phyloP scores from a whole-genome alignment of 1,140 invertebrate species.

The Mya arenaria region DNA sequence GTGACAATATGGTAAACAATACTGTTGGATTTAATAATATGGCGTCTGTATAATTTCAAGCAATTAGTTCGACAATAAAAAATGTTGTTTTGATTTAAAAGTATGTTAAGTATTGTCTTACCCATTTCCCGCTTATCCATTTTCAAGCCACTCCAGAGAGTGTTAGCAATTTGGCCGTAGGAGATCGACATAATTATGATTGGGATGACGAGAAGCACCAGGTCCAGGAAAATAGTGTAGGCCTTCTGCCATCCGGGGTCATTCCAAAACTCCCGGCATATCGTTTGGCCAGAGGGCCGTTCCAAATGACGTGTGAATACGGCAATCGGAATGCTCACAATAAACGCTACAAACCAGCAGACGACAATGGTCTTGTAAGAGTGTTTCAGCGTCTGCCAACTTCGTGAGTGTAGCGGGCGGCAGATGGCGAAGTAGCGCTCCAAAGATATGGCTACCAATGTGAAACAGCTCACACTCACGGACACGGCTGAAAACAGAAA shows the following conservation, averaged over 20 bases:
- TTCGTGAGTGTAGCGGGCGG: slow-evolving; percentile 85
- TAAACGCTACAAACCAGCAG: slow-evolving; percentile 71
- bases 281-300: slow-evolving; percentile 79
- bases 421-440: slow-evolving; percentile 97
- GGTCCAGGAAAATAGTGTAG: slow-evolving; percentile 89
- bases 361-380: slow-evolving; percentile 87
- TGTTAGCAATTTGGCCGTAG: slow-evolving; percentile 83
- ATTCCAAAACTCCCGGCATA: slow-evolving; percentile 77
- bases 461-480: slow-evolving; percentile 94
- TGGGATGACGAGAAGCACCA: slow-evolving; percentile 87
- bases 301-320: slow-evolving; percentile 85
- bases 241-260: slow-evolving; percentile 82
- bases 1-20: too few species aligned
- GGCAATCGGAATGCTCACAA: slow-evolving; percentile 86
- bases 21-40: too few species aligned
- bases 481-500: slow-evolving; percentile 88
- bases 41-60: too few species aligned
- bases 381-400: slow-evolving; percentile 95
- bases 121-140: slow-evolving; percentile 61
- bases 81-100: too few species aligned
- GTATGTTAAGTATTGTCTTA: too few species aligned
- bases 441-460: slow-evolving; percentile 93
- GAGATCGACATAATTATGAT: slow-evolving; percentile 87
- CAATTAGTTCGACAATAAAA: too few species aligned
- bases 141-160: slow-evolving; percentile 80